Evolutionary conservation across 2,888 invertebrate genomes (phyloP).

Genomic region (Chymomyza amoena): DNA sequence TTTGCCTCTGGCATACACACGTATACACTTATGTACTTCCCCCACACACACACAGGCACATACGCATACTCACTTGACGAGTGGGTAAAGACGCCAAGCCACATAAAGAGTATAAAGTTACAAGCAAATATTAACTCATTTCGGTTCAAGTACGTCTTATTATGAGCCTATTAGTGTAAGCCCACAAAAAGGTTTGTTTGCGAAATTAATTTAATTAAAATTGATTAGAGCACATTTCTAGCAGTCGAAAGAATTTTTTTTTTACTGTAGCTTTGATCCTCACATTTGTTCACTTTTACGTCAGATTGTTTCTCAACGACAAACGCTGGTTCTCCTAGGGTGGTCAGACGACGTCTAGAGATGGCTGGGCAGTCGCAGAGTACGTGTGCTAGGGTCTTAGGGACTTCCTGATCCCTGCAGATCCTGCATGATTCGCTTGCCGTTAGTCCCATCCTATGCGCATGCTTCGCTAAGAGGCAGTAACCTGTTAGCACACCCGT

Average conservation of each 20-base stretch:
- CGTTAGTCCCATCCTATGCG: too few relatives aligned
- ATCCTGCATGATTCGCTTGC: too few relatives aligned
- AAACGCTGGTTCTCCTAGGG: too few relatives aligned
- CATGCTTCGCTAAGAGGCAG: too few relatives aligned
- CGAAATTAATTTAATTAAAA: constrained; percentile 65
- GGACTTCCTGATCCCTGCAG: too few relatives aligned
- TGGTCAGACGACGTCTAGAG: too few relatives aligned
- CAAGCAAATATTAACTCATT: constrained; percentile 64
- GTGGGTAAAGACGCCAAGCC: neutral
- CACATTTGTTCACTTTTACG: too few relatives aligned
- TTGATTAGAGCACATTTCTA: constrained; percentile 54
- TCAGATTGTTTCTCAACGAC: too few relatives aligned
- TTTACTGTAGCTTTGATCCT: neutral
- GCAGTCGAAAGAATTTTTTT: constrained; percentile 27
- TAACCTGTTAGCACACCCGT: too few relatives aligned
- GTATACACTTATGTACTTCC: neutral
- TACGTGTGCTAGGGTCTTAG: too few relatives aligned
- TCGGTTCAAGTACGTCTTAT: constrained; percentile 47
- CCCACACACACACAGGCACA: constrained; percentile 25
- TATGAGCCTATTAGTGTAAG: neutral
- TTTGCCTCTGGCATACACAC: constrained; percentile 56
- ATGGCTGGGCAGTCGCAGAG: too few relatives aligned
- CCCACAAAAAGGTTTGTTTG: constrained; percentile 21
- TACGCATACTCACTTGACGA: neutral
- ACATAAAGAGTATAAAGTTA: neutral